These are phyloP conservation scores for Zhuqinia jingwanae DNA, from an alignment of 2,888 invertebrate genomes.

Conservation along the genomic window DNA sequence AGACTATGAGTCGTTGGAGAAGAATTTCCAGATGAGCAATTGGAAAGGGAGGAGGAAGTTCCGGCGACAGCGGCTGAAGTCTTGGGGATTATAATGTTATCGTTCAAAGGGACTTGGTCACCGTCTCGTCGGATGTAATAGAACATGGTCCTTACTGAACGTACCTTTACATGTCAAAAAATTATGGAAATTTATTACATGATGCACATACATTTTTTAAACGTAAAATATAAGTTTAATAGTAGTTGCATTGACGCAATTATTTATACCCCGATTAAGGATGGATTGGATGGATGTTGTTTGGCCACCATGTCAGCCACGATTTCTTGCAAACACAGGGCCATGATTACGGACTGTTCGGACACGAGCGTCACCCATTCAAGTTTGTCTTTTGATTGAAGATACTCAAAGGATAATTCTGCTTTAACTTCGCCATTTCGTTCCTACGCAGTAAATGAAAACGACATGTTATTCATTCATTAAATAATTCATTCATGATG, in stretches of 20 bases:
- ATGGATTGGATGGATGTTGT: conserved; percentile 83
- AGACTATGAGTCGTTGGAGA: conserved; percentile 77
- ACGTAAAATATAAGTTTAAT: background rate
- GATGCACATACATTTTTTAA: background rate
- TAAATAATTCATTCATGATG: no score
- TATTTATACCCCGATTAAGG: conserved; percentile 77
- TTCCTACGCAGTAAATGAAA: conserved; percentile 76
- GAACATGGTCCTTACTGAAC: conserved; percentile 76
- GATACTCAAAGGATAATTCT: conserved; percentile 97
- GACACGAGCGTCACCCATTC: conserved; percentile 97
- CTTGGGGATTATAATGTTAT: conserved; percentile 73
- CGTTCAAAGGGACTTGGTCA: conserved; percentile 77
- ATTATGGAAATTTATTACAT: background rate
- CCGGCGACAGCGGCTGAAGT: conserved; percentile 49
- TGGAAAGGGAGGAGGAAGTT: conserved; percentile 59
- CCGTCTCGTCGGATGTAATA: conserved; percentile 77
- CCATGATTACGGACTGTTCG: conserved; percentile 96
- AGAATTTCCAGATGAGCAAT: conserved; percentile 77
- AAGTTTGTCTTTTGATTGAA: conserved; percentile 93
- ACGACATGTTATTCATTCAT: no score
- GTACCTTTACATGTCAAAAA: conserved; percentile 64
- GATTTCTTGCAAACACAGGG: conserved; percentile 96
- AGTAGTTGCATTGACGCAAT: background rate
- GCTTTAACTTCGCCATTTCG: conserved; percentile 74
- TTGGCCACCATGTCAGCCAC: conserved; percentile 94